Conservation (phyloP, 2,797 vertebrate species). For the Monodelphis domestica region DNA sequence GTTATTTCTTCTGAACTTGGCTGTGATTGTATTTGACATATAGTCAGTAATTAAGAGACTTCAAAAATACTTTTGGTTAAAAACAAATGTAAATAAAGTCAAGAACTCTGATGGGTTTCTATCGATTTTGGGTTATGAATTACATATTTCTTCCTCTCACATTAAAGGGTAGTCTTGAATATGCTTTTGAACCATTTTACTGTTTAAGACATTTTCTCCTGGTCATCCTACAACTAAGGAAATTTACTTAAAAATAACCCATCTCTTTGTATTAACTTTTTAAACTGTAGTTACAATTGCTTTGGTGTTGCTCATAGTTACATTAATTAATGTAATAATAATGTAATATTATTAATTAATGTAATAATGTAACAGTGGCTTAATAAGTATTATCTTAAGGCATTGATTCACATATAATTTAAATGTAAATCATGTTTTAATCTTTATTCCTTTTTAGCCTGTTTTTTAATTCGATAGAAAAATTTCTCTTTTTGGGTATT, state of each 20-base stretch:
- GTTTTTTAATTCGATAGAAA: accelerated
- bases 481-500: accelerated
- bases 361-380: background rate
- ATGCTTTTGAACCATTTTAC: background rate
- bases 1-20: background rate
- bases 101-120: background rate
- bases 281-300: too few relatives aligned
- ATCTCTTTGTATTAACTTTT: background rate
- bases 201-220: background rate
- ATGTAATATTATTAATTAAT: too few relatives aligned
- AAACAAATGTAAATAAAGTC: background rate
- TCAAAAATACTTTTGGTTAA: background rate
- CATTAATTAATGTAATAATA: background rate
- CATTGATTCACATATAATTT: accelerated
- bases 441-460: too few relatives aligned
- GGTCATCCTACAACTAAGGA: background rate
- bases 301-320: background rate
- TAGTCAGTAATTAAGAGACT: background rate
- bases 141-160: background rate
- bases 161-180: background rate
- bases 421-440: too few relatives aligned
- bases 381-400: background rate
- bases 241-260: background rate
- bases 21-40: background rate
- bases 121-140: background rate